Base-by-base conservation (phyloP, 2,888 invertebrate genomes). In the Neoascia interrupta region DNA sequence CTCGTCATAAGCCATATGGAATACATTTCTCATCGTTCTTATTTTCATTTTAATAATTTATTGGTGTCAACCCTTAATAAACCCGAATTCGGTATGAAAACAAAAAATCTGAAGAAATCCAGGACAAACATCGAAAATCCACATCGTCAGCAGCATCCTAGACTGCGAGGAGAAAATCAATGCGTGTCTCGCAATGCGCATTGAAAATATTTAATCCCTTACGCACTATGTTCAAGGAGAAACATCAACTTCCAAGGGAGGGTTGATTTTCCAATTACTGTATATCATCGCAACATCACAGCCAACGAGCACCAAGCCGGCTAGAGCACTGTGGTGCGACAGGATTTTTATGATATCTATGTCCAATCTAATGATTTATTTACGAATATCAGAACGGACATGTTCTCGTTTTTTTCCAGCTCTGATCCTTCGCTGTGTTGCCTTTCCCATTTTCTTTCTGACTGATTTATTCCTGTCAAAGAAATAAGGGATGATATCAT, bases 331-430 rank as follows among this genome's bases (percentile, higher is more conserved):
- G 31, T 51, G n/a, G 21, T 70, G 60, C 47, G 87, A 86, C 85
- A 85, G 86, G 85, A 87, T 87, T 87, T 87, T 85, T 88, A 86
- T 86, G 88, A 87, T 87, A 88, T 87, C 87, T 88, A 86, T 86
- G 87, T 87, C 88, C 87, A 88, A 87, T 87, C 87, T 87, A 82
- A 84, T 87, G 87, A 88, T 88, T 87, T 87, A 87, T 87, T 85
- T 85, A 79, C 73, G 73, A 79, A 79, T 68, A 79, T 79, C 73
- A 61, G 68, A 79, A 68, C 73, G 79, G 79, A 79, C 79, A 79
- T 79, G 79, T 60, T 60, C 19, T 60, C 49, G 16, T 26, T 16
- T 18, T 56, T 13, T 3, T 13, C 15, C 21, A 1, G 3, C 43
- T 4, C 54, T 63, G 47, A 21, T 61, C 31, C 64, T 56, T 47